A percentile compares a stretch with the other conserved stretches of the same genome.
These are phyloP conservation scores for Drosophila nigricruria DNA, from an alignment of 2,888 invertebrate species.

Conservation along the genomic window DNA sequence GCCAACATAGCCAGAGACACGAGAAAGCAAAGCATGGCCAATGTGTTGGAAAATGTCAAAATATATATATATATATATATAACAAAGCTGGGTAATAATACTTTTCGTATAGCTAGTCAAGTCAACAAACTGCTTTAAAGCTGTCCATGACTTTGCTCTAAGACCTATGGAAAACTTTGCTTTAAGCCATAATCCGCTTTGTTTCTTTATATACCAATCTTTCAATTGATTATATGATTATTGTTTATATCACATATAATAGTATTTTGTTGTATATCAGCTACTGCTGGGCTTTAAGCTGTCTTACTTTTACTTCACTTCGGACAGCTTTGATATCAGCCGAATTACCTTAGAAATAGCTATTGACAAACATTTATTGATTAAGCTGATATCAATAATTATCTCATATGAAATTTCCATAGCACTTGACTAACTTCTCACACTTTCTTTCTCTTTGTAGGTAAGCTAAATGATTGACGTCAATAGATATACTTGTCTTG, in stretches of 20 bases:
- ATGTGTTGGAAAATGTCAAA: conserved; percentile 25
- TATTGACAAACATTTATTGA: conserved; percentile 1
- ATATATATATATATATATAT: conserved; percentile 7
- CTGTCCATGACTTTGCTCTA: neutral
- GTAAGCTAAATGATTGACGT: conserved; percentile 36
- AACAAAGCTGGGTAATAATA: conserved; percentile 4
- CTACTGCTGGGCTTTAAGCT: neutral
- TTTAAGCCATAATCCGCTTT: neutral
- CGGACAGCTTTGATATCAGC: neutral
- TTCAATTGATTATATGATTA: neutral
- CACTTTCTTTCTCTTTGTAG: conserved; percentile 33
- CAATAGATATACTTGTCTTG: neutral
- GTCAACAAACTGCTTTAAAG: conserved; percentile 1
- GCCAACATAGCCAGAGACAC: conserved; percentile 20
- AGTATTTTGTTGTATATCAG: neutral
- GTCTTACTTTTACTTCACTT: neutral
- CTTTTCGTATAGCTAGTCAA: neutral
- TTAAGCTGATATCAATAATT: neutral
- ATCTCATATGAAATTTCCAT: neutral
- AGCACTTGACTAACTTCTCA: conserved; percentile 21
- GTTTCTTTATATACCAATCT: neutral
- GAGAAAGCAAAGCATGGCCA: conserved; percentile 29
- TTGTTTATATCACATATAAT: neutral
- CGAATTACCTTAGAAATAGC: neutral
- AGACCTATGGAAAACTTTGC: neutral